A percentile compares a stretch with the other conserved stretches of the same genome.
These are phyloP conservation scores for Morpho deidamia DNA, from an alignment of 2,888 invertebrate genomes.

Conservation along the genomic window DNA sequence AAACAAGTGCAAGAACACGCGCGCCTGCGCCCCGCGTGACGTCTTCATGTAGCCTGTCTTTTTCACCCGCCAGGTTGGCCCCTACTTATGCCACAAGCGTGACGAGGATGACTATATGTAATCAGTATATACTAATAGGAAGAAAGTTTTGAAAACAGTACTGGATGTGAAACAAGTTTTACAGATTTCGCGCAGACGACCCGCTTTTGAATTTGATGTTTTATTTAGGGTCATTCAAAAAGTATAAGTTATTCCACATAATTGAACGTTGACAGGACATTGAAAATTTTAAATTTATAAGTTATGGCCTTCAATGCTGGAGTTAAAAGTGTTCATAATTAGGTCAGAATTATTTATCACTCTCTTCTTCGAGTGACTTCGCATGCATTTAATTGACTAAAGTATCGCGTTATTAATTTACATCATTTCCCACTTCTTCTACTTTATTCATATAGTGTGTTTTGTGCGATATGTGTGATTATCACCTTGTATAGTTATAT, in stretches of 20 bases:
- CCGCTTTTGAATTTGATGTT: slow-evolving; percentile 47
- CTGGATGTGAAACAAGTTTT: slow-evolving; percentile 71
- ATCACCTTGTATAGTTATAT: too few species aligned
- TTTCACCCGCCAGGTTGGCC: slow-evolving; percentile 46
- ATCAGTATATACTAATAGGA: slow-evolving; percentile 56
- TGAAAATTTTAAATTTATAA: slow-evolving; percentile 20
- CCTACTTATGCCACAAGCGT: slow-evolving; percentile 31
- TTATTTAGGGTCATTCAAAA: slow-evolving; percentile 37
- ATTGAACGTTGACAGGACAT: slow-evolving; percentile 29
- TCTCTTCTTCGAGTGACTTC: background rate
- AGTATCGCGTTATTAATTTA: too few species aligned
- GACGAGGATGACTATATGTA: slow-evolving; percentile 47
- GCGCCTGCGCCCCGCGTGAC: slow-evolving; percentile 72
- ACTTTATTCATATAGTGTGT: too few species aligned
- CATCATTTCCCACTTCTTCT: too few species aligned
- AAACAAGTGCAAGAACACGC: slow-evolving; percentile 76
- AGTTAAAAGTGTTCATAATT: slow-evolving; percentile 1
- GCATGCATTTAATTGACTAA: too few species aligned
- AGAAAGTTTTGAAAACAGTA: slow-evolving; percentile 71
- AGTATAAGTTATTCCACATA: slow-evolving; percentile 29
- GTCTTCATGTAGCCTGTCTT: slow-evolving; percentile 71
- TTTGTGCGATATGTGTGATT: too few species aligned
- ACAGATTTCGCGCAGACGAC: slow-evolving; percentile 70
- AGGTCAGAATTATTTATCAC: background rate
- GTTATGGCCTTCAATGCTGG: slow-evolving; percentile 2